phyloP scores from a whole-genome alignment of 2,797 vertebrate species.

The Darevskia mixta region DNA sequence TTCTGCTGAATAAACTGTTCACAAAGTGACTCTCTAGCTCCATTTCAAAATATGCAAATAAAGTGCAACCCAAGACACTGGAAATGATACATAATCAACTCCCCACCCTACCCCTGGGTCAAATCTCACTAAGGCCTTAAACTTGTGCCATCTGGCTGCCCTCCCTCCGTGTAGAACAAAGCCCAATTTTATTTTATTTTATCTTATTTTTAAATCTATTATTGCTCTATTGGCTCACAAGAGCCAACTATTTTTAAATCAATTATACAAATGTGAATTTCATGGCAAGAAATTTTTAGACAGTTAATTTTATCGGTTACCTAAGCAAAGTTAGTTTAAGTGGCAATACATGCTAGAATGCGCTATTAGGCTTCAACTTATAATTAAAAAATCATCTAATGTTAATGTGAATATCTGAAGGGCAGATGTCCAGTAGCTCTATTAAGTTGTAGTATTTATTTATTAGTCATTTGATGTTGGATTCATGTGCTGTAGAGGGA shows the following conservation, averaged over 20 bases:
- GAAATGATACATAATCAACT: not conserved
- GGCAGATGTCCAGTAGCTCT: not conserved
- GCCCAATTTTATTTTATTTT: too few relatives aligned
- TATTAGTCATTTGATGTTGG: not conserved
- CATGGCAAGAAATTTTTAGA: not conserved
- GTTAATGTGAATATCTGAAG: not conserved
- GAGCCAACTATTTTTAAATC: not conserved
- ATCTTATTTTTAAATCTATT: not conserved
- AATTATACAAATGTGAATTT: not conserved
- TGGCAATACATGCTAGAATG: not conserved
- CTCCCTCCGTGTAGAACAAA: not conserved
- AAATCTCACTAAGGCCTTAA: not conserved
- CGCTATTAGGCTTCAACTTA: not conserved
- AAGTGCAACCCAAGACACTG: not conserved
- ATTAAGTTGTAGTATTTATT: not conserved
- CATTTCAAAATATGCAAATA: not conserved
- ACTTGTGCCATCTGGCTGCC: not conserved
- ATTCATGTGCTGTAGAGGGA: too few relatives aligned
- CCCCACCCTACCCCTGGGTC: not conserved
- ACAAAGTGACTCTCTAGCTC: not conserved
- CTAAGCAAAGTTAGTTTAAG: not conserved
- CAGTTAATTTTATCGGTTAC: not conserved
- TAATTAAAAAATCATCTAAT: not conserved
- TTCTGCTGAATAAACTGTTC: not conserved
- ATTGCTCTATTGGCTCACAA: not conserved